Conservation (phyloP, 2,888 invertebrate genomes). For the Rhaphigaster nebulosa region DNA sequence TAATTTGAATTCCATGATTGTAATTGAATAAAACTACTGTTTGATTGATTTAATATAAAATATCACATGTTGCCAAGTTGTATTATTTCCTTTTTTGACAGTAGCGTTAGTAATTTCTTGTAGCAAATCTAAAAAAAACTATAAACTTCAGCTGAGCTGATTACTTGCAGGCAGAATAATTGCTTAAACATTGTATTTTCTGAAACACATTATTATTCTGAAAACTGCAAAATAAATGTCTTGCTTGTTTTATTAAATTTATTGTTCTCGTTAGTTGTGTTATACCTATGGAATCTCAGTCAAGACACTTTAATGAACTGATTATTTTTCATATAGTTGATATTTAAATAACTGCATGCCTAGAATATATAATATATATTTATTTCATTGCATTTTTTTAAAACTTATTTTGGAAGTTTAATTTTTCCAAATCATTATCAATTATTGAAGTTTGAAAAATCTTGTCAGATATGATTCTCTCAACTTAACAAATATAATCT, state of each 20-base stretch:
- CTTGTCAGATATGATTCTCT: not conserved
- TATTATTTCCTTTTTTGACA: not conserved
- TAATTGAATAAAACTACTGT: not conserved
- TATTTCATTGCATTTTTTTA: not conserved
- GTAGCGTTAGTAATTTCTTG: not conserved
- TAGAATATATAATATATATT: not conserved
- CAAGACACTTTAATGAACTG: not conserved
- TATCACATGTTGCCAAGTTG: not conserved
- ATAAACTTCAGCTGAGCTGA: not conserved
- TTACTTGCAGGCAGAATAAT: not conserved
- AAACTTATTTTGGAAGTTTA: not conserved
- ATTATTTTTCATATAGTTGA: not conserved
- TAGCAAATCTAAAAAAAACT: not conserved
- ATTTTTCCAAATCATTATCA: not conserved
- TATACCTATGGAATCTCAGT: not conserved
- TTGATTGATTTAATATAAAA: not conserved
- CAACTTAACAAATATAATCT: not conserved
- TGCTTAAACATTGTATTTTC: not conserved
- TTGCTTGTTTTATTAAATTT: slow-evolving; percentile 1
- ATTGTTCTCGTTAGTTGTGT: not conserved
- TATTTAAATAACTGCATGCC: not conserved
- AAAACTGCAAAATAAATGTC: slow-evolving; percentile 36
- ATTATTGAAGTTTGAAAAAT: not conserved
- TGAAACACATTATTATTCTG: not conserved
- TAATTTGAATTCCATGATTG: not conserved